Percentiles rank a stretch among this genome's conserved stretches.
Conservation (phyloP, 1,140 invertebrate genomes). For the Carposina sasakii region DNA sequence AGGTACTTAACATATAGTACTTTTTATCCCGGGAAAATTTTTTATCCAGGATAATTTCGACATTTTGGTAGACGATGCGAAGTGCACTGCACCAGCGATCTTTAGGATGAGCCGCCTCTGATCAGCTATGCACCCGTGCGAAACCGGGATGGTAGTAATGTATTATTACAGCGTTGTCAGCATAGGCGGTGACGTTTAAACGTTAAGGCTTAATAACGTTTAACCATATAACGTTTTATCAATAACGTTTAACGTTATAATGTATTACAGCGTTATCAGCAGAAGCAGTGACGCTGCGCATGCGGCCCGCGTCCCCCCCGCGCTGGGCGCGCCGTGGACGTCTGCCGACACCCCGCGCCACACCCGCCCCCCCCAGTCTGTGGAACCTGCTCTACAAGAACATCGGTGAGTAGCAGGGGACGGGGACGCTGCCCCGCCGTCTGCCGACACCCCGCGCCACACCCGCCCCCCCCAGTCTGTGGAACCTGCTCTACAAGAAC, state of each 20-base stretch:
- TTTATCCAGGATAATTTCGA: too few relatives aligned
- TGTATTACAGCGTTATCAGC: conserved; percentile 32
- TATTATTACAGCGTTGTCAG: too few relatives aligned
- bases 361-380: conserved; percentile 82
- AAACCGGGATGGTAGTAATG: too few relatives aligned
- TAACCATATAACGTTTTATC: background rate
- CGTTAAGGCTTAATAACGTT: too few relatives aligned
- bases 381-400: conserved; percentile 89
- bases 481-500: conserved; percentile 88
- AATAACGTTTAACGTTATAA: background rate
- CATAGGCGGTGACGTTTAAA: too few relatives aligned
- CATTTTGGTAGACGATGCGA: too few relatives aligned
- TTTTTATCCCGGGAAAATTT: too few relatives aligned
- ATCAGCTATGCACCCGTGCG: too few relatives aligned
- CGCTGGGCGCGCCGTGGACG: conserved; percentile 77
- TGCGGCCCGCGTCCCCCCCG: background rate
- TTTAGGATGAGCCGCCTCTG: too few relatives aligned
- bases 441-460: conserved; percentile 82
- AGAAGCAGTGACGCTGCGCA: conserved; percentile 25
- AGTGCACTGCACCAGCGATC: too few relatives aligned
- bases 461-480: conserved; percentile 83
- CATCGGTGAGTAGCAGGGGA: conserved; percentile 77
- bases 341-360: conserved; percentile 81
- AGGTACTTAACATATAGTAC: too few relatives aligned
- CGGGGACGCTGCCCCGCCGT: conserved; percentile 74